These are phyloP conservation scores for Limanda limanda DNA, from an alignment of 2,113 vertebrate genomes.

Conservation along the genomic window DNA sequence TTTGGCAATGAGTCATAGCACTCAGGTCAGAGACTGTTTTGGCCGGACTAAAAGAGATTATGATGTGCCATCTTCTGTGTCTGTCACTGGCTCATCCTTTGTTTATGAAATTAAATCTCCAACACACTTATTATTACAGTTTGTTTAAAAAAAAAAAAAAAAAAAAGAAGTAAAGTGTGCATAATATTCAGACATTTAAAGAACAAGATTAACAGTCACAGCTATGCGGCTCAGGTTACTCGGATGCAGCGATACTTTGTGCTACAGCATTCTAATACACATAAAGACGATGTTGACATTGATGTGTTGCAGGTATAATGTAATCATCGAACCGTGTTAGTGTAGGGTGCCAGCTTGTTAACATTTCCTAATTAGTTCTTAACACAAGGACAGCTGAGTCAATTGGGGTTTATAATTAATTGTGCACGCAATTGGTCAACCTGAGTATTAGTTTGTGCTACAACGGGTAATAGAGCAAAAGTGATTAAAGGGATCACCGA, in stretches of 20 bases:
- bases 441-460: not conserved
- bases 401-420: not conserved
- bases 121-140: not conserved
- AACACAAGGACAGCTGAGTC: not conserved
- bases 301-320: not conserved
- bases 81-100: conserved; percentile 1
- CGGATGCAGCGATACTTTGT: not conserved
- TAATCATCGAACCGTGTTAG: not conserved
- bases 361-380: not conserved
- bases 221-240: not conserved
- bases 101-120: not conserved
- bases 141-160: not conserved
- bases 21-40: conserved; percentile 24
- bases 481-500: not conserved
- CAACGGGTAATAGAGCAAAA: not conserved
- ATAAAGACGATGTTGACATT: not conserved
- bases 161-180: not conserved
- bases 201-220: not conserved
- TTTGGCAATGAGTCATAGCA: conserved; percentile 47
- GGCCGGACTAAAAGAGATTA: conserved; percentile 8
- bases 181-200: too few relatives aligned
- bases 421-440: not conserved
- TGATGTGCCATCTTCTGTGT: conserved; percentile 1
- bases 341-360: not conserved
- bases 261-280: too few relatives aligned